phyloP scores from a whole-genome alignment of 2,888 invertebrate genomes.

The Nezara viridula region DNA sequence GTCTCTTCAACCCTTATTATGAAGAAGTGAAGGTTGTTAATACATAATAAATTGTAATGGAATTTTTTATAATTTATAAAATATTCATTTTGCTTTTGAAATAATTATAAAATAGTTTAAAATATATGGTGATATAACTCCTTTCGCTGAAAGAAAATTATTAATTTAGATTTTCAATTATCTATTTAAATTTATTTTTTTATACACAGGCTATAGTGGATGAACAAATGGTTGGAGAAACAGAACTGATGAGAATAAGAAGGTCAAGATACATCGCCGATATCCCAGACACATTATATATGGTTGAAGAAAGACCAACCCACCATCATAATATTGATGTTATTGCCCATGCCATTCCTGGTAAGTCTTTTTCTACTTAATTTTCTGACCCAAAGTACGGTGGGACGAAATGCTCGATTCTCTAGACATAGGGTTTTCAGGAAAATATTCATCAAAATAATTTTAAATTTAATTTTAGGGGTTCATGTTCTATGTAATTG shows the following conservation, averaged over 20 bases:
- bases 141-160: no score
- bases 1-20: conserved; percentile 94
- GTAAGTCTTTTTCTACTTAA: conserved; percentile 66
- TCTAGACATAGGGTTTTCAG: no score
- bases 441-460: no score
- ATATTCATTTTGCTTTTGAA: no score
- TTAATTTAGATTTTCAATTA: no score
- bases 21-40: conserved; percentile 87
- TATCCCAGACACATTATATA: conserved; percentile 94
- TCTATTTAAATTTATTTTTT: conserved; percentile 35
- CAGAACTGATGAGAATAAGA: conserved; percentile 78
- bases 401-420: no score
- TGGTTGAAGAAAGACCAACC: conserved; percentile 78
- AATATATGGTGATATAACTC: no score
- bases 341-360: conserved; percentile 76
- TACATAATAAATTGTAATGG: background rate
- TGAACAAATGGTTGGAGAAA: conserved; percentile 84
- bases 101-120: no score
- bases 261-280: conserved; percentile 82
- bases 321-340: conserved; percentile 73
- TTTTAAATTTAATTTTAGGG: no score
- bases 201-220: conserved; percentile 79
- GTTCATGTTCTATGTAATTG: no score
- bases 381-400: no score
- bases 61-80: no score